phyloP scores from a whole-genome alignment of 2,888 invertebrate species.

The Leptura quadrifasciata region DNA sequence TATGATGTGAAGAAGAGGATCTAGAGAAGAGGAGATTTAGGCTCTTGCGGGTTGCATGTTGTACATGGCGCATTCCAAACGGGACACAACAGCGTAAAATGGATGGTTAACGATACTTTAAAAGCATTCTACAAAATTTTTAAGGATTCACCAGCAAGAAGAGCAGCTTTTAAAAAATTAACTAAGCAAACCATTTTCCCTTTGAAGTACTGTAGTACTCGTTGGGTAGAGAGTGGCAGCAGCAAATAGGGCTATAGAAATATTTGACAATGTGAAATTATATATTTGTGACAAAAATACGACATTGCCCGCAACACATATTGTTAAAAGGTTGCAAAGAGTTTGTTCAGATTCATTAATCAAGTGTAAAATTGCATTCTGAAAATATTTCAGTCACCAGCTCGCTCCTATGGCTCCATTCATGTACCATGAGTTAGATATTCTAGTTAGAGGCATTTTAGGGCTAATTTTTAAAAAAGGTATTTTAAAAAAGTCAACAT shows the following conservation, averaged over 20 bases:
- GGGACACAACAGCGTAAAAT: slow-evolving; percentile 38
- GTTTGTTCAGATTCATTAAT: neutral
- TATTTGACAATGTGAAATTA: slow-evolving; percentile 7
- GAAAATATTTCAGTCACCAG: neutral
- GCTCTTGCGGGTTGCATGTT: slow-evolving; percentile 63
- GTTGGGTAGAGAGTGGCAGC: slow-evolving; percentile 8
- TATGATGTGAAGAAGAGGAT: slow-evolving; percentile 39
- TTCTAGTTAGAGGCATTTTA: neutral
- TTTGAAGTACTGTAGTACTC: slow-evolving; percentile 8
- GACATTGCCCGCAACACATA: neutral
- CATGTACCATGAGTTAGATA: slow-evolving; percentile 6
- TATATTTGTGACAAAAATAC: slow-evolving; percentile 13
- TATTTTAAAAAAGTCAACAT: slow-evolving; percentile 14
- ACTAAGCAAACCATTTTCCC: neutral
- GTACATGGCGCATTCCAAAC: slow-evolving; percentile 63
- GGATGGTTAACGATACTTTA: slow-evolving; percentile 49
- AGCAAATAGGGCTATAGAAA: slow-evolving; percentile 1
- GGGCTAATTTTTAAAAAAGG: slow-evolving; percentile 10
- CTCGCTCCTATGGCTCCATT: slow-evolving; percentile 3
- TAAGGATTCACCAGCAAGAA: slow-evolving; percentile 40
- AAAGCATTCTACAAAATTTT: slow-evolving; percentile 48
- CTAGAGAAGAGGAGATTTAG: slow-evolving; percentile 54
- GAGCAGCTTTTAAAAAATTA: neutral
- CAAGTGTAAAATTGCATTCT: slow-evolving; percentile 10
- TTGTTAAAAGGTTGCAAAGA: slow-evolving; percentile 2